phyloP scores from a whole-genome alignment of 2,888 invertebrate genomes.

The Rhagonycha fulva region DNA sequence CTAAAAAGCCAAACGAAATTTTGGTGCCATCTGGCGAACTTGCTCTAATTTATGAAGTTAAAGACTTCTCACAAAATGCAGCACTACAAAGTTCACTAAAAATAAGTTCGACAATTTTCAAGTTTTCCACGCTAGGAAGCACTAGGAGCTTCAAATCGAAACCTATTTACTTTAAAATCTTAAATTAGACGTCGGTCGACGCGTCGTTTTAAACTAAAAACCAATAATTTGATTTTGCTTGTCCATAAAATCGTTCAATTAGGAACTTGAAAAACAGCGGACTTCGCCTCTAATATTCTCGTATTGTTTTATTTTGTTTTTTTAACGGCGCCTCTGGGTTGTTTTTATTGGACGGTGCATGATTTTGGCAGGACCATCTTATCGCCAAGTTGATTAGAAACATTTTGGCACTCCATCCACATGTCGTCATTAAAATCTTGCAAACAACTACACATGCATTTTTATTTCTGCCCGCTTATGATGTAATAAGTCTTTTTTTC shows the following conservation, averaged over 20 bases:
- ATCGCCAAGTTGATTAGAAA: constrained; percentile 9
- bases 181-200: not conserved
- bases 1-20: not conserved
- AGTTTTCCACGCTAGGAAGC: not conserved
- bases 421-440: constrained; percentile 18
- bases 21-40: not conserved
- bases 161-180: not conserved
- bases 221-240: not conserved
- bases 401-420: constrained; percentile 18
- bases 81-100: not conserved
- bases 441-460: constrained; percentile 15
- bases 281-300: not conserved
- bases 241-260: not conserved
- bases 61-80: not conserved
- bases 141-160: not conserved
- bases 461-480: constrained; percentile 8
- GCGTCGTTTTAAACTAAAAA: not conserved
- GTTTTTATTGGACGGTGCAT: not conserved
- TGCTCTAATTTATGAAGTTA: not conserved
- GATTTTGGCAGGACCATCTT: not conserved
- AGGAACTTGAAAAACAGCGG: no score
- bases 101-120: not conserved
- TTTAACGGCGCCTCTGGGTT: not conserved
- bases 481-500: constrained; percentile 4
- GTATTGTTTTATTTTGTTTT: not conserved